phyloP scores from a whole-genome alignment of 2,888 invertebrate genomes.

The Ormyrus nitidulus region DNA sequence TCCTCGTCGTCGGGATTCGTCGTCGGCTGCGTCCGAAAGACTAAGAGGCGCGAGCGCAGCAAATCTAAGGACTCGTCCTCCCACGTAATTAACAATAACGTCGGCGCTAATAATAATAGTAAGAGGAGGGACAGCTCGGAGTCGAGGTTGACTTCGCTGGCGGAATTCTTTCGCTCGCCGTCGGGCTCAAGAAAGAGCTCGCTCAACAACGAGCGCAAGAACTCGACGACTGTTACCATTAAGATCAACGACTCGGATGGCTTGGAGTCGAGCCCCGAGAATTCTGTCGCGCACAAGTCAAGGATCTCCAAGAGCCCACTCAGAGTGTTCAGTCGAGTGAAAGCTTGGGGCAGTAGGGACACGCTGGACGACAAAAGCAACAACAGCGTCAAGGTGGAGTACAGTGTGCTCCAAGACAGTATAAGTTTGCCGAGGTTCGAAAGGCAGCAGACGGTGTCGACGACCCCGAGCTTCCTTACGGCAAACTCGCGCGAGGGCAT shows the following conservation, averaged over 20 bases:
- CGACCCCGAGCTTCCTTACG: constrained; percentile 67
- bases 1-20: constrained; percentile 66
- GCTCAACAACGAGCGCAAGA: constrained; percentile 67
- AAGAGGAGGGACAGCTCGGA: constrained; percentile 73
- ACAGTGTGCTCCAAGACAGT: constrained; percentile 67
- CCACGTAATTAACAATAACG: constrained; percentile 5
- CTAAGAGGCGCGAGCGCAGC: constrained; percentile 71
- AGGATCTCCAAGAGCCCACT: constrained; percentile 70
- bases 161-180: constrained; percentile 73
- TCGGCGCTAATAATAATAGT: constrained; percentile 16
- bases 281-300: constrained; percentile 69
- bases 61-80: constrained; percentile 69
- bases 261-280: constrained; percentile 71
- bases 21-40: constrained; percentile 62
- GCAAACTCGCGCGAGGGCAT: constrained; percentile 73
- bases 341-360: constrained; percentile 72
- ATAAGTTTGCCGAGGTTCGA: constrained; percentile 65
- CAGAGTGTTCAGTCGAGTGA: constrained; percentile 70
- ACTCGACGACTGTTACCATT: constrained; percentile 64
- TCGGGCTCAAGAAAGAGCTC: constrained; percentile 73
- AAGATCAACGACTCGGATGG: constrained; percentile 68
- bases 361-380: constrained; percentile 65
- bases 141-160: constrained; percentile 68
- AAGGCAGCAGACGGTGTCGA: constrained; percentile 18
- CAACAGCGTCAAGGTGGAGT: constrained; percentile 65